Conservation (phyloP, 2,888 invertebrate species). For the Macropis europaea region DNA sequence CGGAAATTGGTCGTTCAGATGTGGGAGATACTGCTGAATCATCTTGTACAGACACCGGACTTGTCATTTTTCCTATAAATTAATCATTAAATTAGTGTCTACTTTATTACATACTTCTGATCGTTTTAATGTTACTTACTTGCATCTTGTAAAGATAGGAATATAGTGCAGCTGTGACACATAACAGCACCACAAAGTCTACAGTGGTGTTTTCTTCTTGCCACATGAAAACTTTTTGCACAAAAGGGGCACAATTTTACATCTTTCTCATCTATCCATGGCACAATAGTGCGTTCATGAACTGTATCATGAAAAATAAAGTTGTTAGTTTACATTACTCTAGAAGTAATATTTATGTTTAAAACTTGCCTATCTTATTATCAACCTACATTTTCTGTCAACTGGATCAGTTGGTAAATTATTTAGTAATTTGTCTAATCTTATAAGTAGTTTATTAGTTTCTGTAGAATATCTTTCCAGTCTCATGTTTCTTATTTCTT, state of each 20-base stretch:
- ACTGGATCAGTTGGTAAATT: conserved; percentile 88
- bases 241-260: conserved; percentile 96
- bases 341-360: too few species aligned
- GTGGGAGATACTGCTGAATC: conserved; percentile 73
- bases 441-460: conserved; percentile 96
- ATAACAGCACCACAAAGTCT: conserved; percentile 95
- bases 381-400: conserved; percentile 84
- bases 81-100: not conserved
- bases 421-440: conserved; percentile 93
- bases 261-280: conserved; percentile 95
- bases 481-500: conserved; percentile 84
- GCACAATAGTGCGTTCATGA: conserved; percentile 87
- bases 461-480: conserved; percentile 95
- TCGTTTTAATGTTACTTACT: conserved; percentile 81
- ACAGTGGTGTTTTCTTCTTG: conserved; percentile 97
- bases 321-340: not conserved
- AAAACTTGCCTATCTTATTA: too few species aligned
- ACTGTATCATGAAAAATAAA: not conserved
- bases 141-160: conserved; percentile 89
- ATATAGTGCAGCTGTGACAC: conserved; percentile 95
- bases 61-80: conserved; percentile 82
- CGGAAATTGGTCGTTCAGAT: conserved; percentile 68
- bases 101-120: not conserved
- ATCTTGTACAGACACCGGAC: conserved; percentile 79
- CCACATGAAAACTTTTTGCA: conserved; percentile 92